Base-by-base conservation (phyloP, 2,888 invertebrate genomes). In the Campaea margaritaria region DNA sequence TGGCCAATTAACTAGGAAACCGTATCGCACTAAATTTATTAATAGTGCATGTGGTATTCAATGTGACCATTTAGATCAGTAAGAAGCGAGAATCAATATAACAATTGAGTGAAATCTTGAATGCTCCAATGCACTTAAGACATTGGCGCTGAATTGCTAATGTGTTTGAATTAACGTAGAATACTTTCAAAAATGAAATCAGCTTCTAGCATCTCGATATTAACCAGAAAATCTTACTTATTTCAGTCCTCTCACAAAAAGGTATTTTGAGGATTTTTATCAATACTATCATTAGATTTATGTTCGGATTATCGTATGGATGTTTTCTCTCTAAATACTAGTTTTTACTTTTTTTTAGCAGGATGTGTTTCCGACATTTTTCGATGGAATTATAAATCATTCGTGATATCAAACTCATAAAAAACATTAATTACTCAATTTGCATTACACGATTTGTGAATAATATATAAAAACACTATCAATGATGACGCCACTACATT, bases 11-110 rank as follows among this genome's bases (percentile, higher is more conserved):
- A 70, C 64, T 67, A 70, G 68, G 69, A 69, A 66, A 62, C 64
- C 62, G 57, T 70, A 68, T 53, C 66, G 58, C 56, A 69, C 49
- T 58, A 68, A 70, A 74, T 75, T 62, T 73, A 68, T n/a, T n/a
- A n/a, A n/a, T 47, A 51, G 58, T 58, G 58, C 78, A 78, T 74
- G 75, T 67, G 71, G 62, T 72, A 58, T 64, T 65, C 77, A 78
- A 79, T 79, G 81, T 81, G 81, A 79, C 77, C 55, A 39, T 52
- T 57, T 63, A 68, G 66, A 62, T 46, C 69, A 64, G 47, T 63
- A 41, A 48, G 47, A 43, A 57, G 45, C 7, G 4, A 27, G n/a
- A 60, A 39, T 46, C 39, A 49, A 58, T 62, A 57, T 21, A 55
- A 48, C 39, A 55, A 58, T 34, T 34, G 34, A 44, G 53, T 59